These are phyloP conservation scores for Drosophila azteca DNA, from an alignment of 1,140 invertebrate species.

Conservation along the genomic window DNA sequence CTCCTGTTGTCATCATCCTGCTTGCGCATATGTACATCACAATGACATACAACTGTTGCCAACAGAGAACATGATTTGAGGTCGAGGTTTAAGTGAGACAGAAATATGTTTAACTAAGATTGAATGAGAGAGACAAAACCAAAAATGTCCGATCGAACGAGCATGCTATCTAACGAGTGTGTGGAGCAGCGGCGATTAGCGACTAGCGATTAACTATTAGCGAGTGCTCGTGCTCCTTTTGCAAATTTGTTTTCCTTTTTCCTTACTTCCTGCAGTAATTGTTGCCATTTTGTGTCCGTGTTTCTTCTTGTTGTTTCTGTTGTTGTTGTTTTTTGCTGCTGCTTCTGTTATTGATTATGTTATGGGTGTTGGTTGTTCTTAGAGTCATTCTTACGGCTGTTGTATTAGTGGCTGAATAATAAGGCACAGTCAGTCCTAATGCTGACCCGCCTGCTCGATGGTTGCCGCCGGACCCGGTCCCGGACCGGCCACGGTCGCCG, in stretches of 20 bases:
- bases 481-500: constrained; percentile 64
- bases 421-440: constrained; percentile 33
- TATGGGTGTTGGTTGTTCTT: constrained; percentile 17
- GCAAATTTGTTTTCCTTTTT: constrained; percentile 7
- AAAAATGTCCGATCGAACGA: constrained; percentile 2
- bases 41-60: too few relatives aligned
- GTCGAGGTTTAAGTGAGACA: too few relatives aligned
- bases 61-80: too few relatives aligned
- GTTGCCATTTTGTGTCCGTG: neutral
- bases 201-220: too few relatives aligned
- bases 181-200: too few relatives aligned
- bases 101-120: too few relatives aligned
- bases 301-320: neutral
- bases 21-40: neutral
- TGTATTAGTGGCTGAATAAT: neutral
- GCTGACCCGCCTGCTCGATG: constrained; percentile 68
- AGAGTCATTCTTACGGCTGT: constrained; percentile 2
- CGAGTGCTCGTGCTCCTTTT: neutral
- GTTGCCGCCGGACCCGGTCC: constrained; percentile 65
- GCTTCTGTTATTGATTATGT: constrained; percentile 3
- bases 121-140: too few relatives aligned
- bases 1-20: neutral
- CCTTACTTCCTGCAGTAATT: neutral
- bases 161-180: neutral
- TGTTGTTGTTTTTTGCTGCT: neutral